Base-by-base conservation (phyloP, 2,888 invertebrate genomes). In the Volucella inflata region DNA sequence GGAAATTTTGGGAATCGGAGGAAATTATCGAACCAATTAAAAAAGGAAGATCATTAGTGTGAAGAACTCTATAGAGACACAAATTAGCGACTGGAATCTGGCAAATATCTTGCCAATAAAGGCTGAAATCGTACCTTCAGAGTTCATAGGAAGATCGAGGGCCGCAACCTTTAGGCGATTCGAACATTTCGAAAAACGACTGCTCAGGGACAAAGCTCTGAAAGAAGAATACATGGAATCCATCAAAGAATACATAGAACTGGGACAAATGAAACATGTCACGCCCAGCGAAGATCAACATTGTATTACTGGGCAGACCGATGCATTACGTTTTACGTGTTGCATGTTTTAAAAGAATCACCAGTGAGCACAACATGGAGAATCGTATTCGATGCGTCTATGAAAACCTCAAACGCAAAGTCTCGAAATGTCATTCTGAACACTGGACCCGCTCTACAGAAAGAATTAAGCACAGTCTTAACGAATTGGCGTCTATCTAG, bases 371-470 rank as follows among this genome's bases (percentile, higher is more conserved):
- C 53, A 12, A 10, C 1, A 30, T 12, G 21, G n/a, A 10, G 10
- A 1, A 53, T 30, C 53, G 30, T 21, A 8, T 53, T 53, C 8
- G 30, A 53, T 30, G 30, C 53, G 17, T 53, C 53, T 48, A 12
- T 48, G 48, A 48, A 48, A 8, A 48, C 48, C n/a, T 48, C 53
- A 4, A 75, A 67, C 57, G 77, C 76, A 2, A 53, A 68, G 40
- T 60, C 76, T 10, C 68, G n/a, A 16, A 83, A 87, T 55, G 72
- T 77, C 10, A 21, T 87, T 17, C 67, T 87, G 6, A 60, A 60
- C 30, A 17, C 59, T 9, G 80, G 80, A 0, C 77, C 82, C 6
- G 44, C 67, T n/a, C 50, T 87, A 4, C 85, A 83, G 16, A 67
- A 55, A 12, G 83, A 87, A 12, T 51, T 83, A 11, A 40, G 55